Conservation (phyloP, 2,888 invertebrate genomes). For the Penaeus monodon region DNA sequence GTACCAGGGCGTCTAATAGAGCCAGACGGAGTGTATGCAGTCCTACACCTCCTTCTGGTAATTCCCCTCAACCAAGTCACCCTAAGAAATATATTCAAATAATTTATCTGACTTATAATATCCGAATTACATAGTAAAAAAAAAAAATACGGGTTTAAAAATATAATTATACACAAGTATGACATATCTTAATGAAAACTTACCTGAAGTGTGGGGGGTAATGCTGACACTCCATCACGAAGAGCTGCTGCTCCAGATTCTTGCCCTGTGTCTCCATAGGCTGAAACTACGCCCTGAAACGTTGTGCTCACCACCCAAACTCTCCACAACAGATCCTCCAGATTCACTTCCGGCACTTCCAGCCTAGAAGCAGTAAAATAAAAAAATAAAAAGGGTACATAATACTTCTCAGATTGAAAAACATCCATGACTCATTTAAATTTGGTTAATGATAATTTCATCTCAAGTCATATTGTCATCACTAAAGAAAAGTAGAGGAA, state of each 20-base stretch:
- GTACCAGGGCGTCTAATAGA: constrained; percentile 82
- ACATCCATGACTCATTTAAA: no score
- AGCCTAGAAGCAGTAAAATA: constrained; percentile 69
- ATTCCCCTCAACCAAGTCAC: constrained; percentile 42
- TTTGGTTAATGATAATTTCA: no score
- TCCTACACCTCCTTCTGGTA: constrained; percentile 62
- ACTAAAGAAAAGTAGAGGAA: background rate
- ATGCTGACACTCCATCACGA: constrained; percentile 42
- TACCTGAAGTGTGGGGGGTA: constrained; percentile 48
- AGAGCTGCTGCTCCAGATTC: constrained; percentile 70
- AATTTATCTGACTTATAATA: background rate
- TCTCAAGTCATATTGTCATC: background rate
- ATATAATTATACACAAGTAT: no score
- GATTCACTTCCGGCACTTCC: constrained; percentile 85
- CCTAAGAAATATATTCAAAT: constrained; percentile 15
- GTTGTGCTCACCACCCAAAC: constrained; percentile 82
- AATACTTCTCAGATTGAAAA: no score
- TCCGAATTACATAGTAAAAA: no score
- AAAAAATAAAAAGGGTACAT: no score
- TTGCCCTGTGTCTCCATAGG: constrained; percentile 83
- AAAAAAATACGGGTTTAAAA: no score
- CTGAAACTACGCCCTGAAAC: constrained; percentile 94
- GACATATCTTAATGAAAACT: background rate
- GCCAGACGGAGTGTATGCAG: constrained; percentile 80
- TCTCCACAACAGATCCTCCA: constrained; percentile 91